A percentile compares a stretch with the other conserved stretches of the same genome.
These are phyloP conservation scores for Tuberolachnus salignus DNA, from an alignment of 2,888 invertebrate species.

Conservation along the genomic window DNA sequence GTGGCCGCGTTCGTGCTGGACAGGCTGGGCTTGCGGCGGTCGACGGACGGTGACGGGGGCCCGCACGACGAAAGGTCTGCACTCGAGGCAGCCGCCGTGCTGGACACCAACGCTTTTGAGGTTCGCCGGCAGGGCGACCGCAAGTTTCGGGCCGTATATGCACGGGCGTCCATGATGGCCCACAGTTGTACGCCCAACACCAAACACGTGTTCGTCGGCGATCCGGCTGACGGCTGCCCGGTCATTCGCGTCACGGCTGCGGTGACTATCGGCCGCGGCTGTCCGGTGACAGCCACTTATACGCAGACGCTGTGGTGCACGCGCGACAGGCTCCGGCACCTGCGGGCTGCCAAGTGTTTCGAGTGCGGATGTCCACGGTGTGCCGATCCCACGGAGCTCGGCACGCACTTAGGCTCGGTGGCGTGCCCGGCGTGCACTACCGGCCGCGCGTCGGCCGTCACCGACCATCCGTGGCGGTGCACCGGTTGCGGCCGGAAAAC, in stretches of 20 bases:
- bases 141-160: slow-evolving; percentile 65
- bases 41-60: slow-evolving; percentile 63
- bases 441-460: slow-evolving; percentile 70
- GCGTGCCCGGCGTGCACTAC: slow-evolving; percentile 70
- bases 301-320: slow-evolving; percentile 76
- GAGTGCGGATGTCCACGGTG: slow-evolving; percentile 73
- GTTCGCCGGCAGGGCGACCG: slow-evolving; percentile 66
- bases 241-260: slow-evolving; percentile 71
- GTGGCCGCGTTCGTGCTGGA: slow-evolving; percentile 70
- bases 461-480: slow-evolving; percentile 66
- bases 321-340: slow-evolving; percentile 69
- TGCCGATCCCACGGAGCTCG: slow-evolving; percentile 73
- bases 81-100: slow-evolving; percentile 67
- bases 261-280: slow-evolving; percentile 71
- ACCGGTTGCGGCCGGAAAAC: slow-evolving; percentile 68
- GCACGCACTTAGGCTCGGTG: slow-evolving; percentile 68
- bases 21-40: slow-evolving; percentile 67
- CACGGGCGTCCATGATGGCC: slow-evolving; percentile 72
- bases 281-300: slow-evolving; percentile 72
- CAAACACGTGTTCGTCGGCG: slow-evolving; percentile 70
- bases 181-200: slow-evolving; percentile 78
- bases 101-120: slow-evolving; percentile 76
- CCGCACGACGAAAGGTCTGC: slow-evolving; percentile 65
- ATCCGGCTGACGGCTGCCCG: slow-evolving; percentile 63
- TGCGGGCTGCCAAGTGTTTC: slow-evolving; percentile 72